Base-by-base conservation (phyloP, 1,140 invertebrate species). In the Planococcus citri region DNA sequence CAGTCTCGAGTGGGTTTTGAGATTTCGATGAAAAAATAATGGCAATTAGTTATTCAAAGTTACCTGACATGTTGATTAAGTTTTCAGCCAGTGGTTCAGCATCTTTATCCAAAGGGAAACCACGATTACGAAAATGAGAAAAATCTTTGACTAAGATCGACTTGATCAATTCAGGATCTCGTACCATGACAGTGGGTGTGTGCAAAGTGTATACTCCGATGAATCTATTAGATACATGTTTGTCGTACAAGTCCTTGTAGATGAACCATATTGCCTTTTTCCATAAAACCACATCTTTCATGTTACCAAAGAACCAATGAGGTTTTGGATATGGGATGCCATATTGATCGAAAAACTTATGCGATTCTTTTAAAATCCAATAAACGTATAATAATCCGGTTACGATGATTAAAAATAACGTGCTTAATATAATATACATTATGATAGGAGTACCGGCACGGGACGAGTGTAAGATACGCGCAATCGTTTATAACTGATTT, bases 131-230 rank as follows among this genome's bases (percentile, higher is more conserved):
- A 33, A 83, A 83, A 29, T 74, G 74, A 0, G 77, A 73, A 68
- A 83, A 83, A 67, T 83, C 79, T 72, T 79, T 82, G 1, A 83
- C 80, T 3, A 83, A 29, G 1, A 83, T 71, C n/a, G n/a, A n/a
- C 2, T 77, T 72, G 58, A 79, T 81, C 8, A 83, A 78, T 2
- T 82, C 78, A 0, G 77, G 76, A 72, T 83, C 81, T 17, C 72
- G 73, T 0, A 82, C 0, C 0, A 82, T 68, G 0, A 82, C 70
- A 3, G 76, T 38, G 0, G 80, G 80, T 1, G 4, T 51, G 10
- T 51, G 10, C 12, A 20, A 14, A 2, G 17, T 20, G 17, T 68
- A 74, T 0, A 61, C 25, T 3, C 74, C 74, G n/a, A 29, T 69
- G 20, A 67, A 67, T 10, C 22, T 24, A 24, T 67, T 8, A 9